Evolutionary conservation across 2,888 invertebrate genomes (phyloP).

Genomic region (Agonopterix subpropinquella): DNA sequence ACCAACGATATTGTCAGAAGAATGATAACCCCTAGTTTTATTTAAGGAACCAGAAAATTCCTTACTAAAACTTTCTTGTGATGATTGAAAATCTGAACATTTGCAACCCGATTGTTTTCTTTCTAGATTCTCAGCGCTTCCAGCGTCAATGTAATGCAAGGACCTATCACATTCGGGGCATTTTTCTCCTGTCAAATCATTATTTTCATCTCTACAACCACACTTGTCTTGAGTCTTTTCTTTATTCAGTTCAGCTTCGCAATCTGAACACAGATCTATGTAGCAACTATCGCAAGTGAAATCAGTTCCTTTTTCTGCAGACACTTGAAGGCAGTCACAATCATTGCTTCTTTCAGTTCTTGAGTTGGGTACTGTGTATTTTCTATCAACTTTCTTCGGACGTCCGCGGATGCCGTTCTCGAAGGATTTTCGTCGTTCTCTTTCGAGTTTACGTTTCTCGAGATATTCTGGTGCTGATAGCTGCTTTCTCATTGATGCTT

Average conservation of each 20-base stretch:
- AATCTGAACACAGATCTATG: conserved; percentile 61
- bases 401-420: conserved; percentile 77
- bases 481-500: conserved; percentile 81
- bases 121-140: conserved; percentile 56
- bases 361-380: conserved; percentile 43
- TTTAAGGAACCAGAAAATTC: conserved; percentile 47
- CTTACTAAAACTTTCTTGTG: conserved; percentile 65
- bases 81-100: conserved; percentile 64
- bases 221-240: conserved; percentile 46
- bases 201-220: conserved; percentile 34
- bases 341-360: conserved; percentile 41
- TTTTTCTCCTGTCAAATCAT: conserved; percentile 40
- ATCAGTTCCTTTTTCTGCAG: conserved; percentile 58
- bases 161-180: conserved; percentile 62
- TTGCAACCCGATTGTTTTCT: conserved; percentile 51
- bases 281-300: conserved; percentile 66
- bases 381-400: conserved; percentile 74
- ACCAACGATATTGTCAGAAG: conserved; percentile 62
- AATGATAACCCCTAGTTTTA: conserved; percentile 64
- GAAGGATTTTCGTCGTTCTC: conserved; percentile 79
- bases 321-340: conserved; percentile 57
- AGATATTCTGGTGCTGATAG: conserved; percentile 93
- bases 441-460: conserved; percentile 86
- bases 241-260: conserved; percentile 52
- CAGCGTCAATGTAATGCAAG: conserved; percentile 60